Base-by-base conservation (phyloP, 2,113 vertebrate species). In the Cathartes aura region DNA sequence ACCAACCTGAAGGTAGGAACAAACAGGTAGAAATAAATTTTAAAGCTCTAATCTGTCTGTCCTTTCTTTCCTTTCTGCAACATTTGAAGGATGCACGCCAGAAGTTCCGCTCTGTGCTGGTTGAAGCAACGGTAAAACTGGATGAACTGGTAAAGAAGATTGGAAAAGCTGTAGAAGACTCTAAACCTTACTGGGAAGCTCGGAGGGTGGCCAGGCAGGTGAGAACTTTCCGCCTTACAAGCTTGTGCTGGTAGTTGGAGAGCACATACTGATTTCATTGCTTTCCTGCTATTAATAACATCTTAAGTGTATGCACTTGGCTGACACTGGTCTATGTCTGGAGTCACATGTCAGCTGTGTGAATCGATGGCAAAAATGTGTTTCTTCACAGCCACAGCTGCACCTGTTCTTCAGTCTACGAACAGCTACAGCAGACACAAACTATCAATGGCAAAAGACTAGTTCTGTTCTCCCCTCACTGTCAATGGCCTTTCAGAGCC, bases 101-200 rank as follows among this genome's bases (percentile, higher is more conserved):
- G 98, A 99, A 99, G 95, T 99, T 99, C 95, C 99, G 99, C 56
- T 99, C 99, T 0, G 99, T 99, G 63, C 97, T 99, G 95, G 99
- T 99, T 0, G 99, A 99, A 96, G 99, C 99, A 2, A 99, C 99
- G 0, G 98, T 99, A 56, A 99, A 99, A 86, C 98, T 99, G 91
- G 99, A 99, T 12, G 99, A 99, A 43, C 98, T 99, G 97, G 98
- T 99, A 43, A 99, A 99, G 98, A 99, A 99, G 98, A 99, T 99
- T 1, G 99, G 99, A 52, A 99, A 99, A 91, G 98, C 99, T 0
- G 99, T 99, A 78, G 99, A 99, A 64, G 99, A 99, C 86, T 99
- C 99, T 11, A 99, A 99, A 95, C 99, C 99, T 21, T 99, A 99
- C 97, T 99, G 99, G 99, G 99, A 99, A 97, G 99, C 99, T 24